phyloP scores from a whole-genome alignment of 2,888 invertebrate genomes.

The Tenthredo livida region DNA sequence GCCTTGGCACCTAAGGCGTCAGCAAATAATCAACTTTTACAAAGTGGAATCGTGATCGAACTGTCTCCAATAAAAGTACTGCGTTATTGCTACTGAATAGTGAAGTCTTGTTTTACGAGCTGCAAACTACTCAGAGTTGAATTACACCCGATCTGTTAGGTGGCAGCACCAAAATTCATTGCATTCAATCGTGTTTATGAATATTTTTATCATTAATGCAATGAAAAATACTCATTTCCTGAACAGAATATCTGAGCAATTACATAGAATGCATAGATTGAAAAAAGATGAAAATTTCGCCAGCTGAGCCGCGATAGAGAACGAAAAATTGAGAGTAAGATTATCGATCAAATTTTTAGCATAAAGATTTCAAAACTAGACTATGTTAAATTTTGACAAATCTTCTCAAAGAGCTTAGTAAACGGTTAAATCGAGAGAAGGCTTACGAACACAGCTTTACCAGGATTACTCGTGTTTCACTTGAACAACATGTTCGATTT shows the following conservation, averaged over 20 bases:
- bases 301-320: too few relatives aligned
- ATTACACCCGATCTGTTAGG: background rate
- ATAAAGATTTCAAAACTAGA: too few relatives aligned
- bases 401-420: background rate
- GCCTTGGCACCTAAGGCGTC: background rate
- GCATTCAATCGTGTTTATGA: too few relatives aligned
- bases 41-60: background rate
- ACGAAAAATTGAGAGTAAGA: too few relatives aligned
- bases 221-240: too few relatives aligned
- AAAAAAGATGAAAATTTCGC: too few relatives aligned
- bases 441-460: background rate
- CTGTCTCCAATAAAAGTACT: background rate
- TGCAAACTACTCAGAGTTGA: background rate
- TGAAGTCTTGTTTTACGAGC: background rate
- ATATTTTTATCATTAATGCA: too few relatives aligned
- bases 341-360: too few relatives aligned
- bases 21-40: constrained; percentile 12
- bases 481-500: background rate
- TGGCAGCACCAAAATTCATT: background rate
- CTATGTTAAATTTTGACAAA: too few relatives aligned
- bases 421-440: background rate
- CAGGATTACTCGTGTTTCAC: background rate
- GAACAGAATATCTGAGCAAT: too few relatives aligned
- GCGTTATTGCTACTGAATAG: background rate
- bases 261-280: too few relatives aligned